These are phyloP conservation scores for Melanotaenia nigrans DNA, from an alignment of 2,797 vertebrate species.

Conservation along the genomic window DNA sequence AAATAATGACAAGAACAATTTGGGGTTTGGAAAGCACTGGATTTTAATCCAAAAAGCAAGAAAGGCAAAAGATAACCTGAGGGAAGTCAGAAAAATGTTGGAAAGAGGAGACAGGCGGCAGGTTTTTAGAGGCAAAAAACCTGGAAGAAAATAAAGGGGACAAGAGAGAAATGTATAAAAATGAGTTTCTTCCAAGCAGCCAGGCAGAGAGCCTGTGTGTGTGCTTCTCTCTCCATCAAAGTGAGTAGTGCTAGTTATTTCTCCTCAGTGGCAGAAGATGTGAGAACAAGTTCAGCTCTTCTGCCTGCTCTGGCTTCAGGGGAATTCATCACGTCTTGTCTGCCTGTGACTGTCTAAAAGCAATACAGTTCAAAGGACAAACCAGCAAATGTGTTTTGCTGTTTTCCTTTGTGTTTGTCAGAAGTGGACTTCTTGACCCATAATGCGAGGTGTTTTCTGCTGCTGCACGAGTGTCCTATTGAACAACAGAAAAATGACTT, in stretches of 20 bases:
- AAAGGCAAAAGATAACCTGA: not conserved
- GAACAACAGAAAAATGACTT: not conserved
- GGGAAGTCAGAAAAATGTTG: conserved; percentile 13
- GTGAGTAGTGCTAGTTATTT: conserved; percentile 77
- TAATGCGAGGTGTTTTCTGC: conserved; percentile 1
- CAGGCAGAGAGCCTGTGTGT: conserved; percentile 21
- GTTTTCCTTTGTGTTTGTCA: conserved; percentile 52
- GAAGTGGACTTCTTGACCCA: conserved; percentile 22
- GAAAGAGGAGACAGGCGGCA: not conserved
- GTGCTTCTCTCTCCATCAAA: conserved; percentile 64
- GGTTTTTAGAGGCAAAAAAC: conserved; percentile 10
- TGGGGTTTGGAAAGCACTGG: not conserved
- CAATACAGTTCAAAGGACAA: conserved; percentile 63
- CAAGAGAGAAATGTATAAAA: conserved; percentile 40
- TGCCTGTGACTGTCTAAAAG: conserved; percentile 56
- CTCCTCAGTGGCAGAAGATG: conserved; percentile 69
- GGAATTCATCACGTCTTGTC: conserved; percentile 72
- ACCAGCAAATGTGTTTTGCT: conserved; percentile 48
- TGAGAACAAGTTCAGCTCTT: conserved; percentile 72
- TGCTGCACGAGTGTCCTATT: not conserved
- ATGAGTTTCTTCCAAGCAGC: conserved; percentile 53
- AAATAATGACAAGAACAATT: conserved; percentile 10
- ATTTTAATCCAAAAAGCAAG: not conserved
- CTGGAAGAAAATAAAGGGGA: conserved; percentile 13
- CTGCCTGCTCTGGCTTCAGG: conserved; percentile 62